phyloP scores from a whole-genome alignment of 2,797 vertebrate species.

The Rhinatrema bivittatum region DNA sequence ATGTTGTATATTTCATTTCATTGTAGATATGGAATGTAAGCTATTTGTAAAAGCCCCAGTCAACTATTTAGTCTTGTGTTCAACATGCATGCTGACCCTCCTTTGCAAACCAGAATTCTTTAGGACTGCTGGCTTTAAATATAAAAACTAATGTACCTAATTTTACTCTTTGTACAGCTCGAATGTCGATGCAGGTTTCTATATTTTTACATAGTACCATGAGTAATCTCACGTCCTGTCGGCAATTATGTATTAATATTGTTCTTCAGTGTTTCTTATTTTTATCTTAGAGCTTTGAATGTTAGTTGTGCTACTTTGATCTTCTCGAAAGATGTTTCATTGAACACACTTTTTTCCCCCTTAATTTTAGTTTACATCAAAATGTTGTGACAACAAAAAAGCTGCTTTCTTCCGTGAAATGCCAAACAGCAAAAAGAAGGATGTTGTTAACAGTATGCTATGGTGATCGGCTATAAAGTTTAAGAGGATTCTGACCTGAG shows the following conservation, averaged over 20 bases:
- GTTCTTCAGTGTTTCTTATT: slow-evolving; percentile 51
- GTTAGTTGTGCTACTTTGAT: slow-evolving; percentile 39
- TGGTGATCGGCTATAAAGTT: slow-evolving; percentile 14
- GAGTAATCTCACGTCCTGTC: slow-evolving; percentile 62
- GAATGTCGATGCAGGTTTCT: slow-evolving; percentile 52
- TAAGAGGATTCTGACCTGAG: slow-evolving; percentile 19
- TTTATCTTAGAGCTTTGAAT: slow-evolving; percentile 22
- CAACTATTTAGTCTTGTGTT: slow-evolving; percentile 43
- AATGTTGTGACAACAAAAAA: slow-evolving; percentile 36
- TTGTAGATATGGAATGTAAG: slow-evolving; percentile 56
- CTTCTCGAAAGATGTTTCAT: slow-evolving; percentile 19
- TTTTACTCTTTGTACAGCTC: slow-evolving; percentile 54
- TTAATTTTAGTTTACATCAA: slow-evolving; percentile 24
- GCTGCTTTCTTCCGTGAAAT: slow-evolving; percentile 40
- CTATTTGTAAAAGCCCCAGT: slow-evolving; percentile 29
- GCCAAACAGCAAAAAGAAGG: slow-evolving; percentile 30
- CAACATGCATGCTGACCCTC: slow-evolving; percentile 50
- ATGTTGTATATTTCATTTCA: slow-evolving; percentile 41
- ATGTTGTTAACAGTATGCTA: slow-evolving; percentile 26
- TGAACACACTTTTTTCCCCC: slow-evolving; percentile 12
- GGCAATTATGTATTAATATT: slow-evolving; percentile 64
- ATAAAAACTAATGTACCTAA: slow-evolving; percentile 33
- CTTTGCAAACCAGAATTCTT: slow-evolving; percentile 44
- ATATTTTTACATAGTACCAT: slow-evolving; percentile 57
- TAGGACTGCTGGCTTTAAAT: slow-evolving; percentile 48